phyloP scores from a whole-genome alignment of 2,888 invertebrate genomes.

The Eristalis pertinax region DNA sequence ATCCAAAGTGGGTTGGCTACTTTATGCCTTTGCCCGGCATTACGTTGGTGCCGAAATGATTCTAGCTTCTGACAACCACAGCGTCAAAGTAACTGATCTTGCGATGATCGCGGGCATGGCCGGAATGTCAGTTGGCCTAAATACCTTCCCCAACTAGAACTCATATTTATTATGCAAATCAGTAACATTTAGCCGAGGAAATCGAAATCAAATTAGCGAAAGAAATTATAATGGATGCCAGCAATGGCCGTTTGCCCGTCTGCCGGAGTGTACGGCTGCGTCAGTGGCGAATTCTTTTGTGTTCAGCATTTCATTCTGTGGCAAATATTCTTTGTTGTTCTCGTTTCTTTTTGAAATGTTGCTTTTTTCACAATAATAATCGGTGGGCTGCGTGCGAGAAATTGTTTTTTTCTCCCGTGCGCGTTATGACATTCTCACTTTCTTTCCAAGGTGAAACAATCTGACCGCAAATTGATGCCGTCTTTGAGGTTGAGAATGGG shows the following conservation, averaged over 20 bases:
- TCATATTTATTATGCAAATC: conserved; percentile 60
- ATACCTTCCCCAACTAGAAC: conserved; percentile 28
- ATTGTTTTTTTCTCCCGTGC: conserved; percentile 28
- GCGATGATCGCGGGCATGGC: not conserved
- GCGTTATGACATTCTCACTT: conserved; percentile 60
- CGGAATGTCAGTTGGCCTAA: conserved; percentile 35
- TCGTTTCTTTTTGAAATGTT: not conserved
- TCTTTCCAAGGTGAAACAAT: conserved; percentile 65
- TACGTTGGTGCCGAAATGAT: not conserved
- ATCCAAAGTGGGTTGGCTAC: conserved; percentile 26
- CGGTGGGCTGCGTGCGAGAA: conserved; percentile 1
- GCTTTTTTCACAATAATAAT: not conserved
- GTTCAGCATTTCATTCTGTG: not conserved
- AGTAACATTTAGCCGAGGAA: conserved; percentile 55
- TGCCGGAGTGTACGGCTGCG: not conserved
- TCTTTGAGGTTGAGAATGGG: conserved; percentile 5
- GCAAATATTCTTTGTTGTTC: conserved; percentile 7
- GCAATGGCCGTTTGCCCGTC: not conserved
- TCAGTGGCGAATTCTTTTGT: not conserved
- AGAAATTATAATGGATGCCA: conserved; percentile 25
- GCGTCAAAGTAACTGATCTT: not conserved
- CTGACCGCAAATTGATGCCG: conserved; percentile 39
- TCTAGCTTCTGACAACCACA: not conserved
- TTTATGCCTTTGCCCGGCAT: not conserved
- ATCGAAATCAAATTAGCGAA: conserved; percentile 62